Evolutionary conservation across 2,113 vertebrate genomes (phyloP).

Genomic region (Maccullochella peelii): DNA sequence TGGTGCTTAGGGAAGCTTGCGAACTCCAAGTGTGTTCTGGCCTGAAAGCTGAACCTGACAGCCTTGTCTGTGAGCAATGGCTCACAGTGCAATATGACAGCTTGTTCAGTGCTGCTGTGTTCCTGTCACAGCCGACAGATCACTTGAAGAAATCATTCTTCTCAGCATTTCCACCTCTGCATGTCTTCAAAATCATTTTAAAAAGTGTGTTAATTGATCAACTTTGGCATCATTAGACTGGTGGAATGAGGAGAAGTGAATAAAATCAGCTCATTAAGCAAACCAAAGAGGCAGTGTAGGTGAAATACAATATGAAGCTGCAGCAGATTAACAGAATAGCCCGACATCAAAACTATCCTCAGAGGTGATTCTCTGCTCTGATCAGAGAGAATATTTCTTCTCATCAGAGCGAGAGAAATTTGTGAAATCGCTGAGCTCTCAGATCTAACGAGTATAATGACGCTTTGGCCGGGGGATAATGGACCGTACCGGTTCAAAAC

Average conservation of each 20-base stretch:
- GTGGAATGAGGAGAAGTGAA: neutral
- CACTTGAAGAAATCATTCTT: constrained; percentile 14
- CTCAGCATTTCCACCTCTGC: neutral
- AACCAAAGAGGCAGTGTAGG: constrained; percentile 26
- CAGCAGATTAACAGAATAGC: constrained; percentile 18
- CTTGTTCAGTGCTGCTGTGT: neutral
- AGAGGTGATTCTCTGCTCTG: constrained; percentile 23
- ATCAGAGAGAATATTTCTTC: constrained; percentile 41
- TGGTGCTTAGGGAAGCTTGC: neutral
- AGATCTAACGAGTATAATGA: constrained; percentile 48
- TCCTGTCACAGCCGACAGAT: constrained; percentile 33
- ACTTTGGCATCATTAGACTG: constrained; percentile 18
- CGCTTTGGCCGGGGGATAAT: constrained; percentile 23
- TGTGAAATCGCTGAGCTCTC: constrained; percentile 33
- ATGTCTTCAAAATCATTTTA: neutral
- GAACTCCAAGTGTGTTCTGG: constrained; percentile 12
- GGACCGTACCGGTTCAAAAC: constrained; percentile 19
- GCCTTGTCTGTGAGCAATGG: constrained; percentile 2
- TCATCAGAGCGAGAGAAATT: constrained; percentile 37
- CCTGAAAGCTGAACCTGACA: constrained; percentile 24
- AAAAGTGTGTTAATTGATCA: constrained; percentile 30
- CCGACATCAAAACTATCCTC: constrained; percentile 16
- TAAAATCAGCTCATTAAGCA: constrained; percentile 34
- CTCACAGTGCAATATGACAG: constrained; percentile 25
- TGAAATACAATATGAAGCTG: constrained; percentile 18